Evolutionary conservation across 2,797 vertebrate species (phyloP).

Genomic region (Bovichtus diacanthus): DNA sequence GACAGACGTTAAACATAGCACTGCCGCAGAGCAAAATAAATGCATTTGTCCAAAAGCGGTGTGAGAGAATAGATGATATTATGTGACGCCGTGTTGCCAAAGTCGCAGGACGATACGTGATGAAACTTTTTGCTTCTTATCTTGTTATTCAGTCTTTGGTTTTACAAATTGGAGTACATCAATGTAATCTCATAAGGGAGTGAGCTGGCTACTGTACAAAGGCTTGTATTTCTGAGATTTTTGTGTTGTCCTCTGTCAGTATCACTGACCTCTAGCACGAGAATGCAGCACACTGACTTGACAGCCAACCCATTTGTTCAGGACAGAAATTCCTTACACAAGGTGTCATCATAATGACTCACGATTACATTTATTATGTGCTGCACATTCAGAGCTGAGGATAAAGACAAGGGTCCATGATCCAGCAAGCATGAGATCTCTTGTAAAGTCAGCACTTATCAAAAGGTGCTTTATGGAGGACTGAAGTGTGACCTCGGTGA

Average conservation of each 20-base stretch:
- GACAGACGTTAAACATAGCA: conserved; percentile 66
- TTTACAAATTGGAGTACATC: conserved; percentile 66
- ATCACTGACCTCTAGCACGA: conserved; percentile 72
- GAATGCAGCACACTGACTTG: conserved; percentile 72
- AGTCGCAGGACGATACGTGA: conserved; percentile 50
- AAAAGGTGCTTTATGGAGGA: conserved; percentile 51
- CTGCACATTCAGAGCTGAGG: conserved; percentile 60
- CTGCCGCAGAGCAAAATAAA: conserved; percentile 61
- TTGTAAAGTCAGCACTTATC: conserved; percentile 69
- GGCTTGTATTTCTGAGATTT: conserved; percentile 71
- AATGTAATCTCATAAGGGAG: conserved; percentile 66
- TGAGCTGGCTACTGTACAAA: conserved; percentile 52
- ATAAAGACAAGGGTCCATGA: conserved; percentile 36
- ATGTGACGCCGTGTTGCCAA: conserved; percentile 39
- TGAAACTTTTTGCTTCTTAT: conserved; percentile 47
- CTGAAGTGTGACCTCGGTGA: conserved; percentile 55
- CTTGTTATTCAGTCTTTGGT: conserved; percentile 49
- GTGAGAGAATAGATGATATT: conserved; percentile 39
- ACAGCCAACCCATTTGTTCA: conserved; percentile 53
- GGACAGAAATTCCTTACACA: conserved; percentile 44
- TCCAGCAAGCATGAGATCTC: conserved; percentile 67
- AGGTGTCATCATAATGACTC: conserved; percentile 40
- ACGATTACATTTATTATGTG: conserved; percentile 60
- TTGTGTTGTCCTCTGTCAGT: conserved; percentile 70
- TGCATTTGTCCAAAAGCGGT: conserved; percentile 30